Conservation (phyloP, 2,888 invertebrate species). For the Brachypterus glaber region DNA sequence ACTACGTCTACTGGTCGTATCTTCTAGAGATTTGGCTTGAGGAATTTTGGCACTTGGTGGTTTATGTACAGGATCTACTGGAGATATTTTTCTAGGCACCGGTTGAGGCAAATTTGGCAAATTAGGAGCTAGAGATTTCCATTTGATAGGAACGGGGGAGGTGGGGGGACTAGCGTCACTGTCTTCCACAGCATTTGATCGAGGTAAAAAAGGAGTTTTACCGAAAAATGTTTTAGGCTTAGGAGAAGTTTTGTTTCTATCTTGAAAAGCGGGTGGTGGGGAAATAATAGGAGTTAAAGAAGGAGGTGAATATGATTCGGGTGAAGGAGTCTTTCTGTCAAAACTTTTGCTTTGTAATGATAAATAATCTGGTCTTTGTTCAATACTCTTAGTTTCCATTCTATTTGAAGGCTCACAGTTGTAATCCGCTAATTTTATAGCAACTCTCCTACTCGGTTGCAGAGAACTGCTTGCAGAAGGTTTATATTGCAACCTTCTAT, state of each 20-base stretch:
- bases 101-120: conserved; percentile 24
- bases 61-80: conserved; percentile 22
- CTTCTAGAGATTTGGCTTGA: conserved; percentile 48
- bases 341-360: conserved; percentile 34
- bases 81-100: conserved; percentile 25
- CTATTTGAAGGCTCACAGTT: conserved; percentile 36
- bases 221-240: conserved; percentile 38
- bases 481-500: conserved; percentile 34
- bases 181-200: conserved; percentile 47
- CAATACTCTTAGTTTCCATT: conserved; percentile 11
- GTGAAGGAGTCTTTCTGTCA: conserved; percentile 23
- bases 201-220: conserved; percentile 44
- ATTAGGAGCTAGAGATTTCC: conserved; percentile 31
- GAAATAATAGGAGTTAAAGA: conserved; percentile 60
- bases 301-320: conserved; percentile 45
- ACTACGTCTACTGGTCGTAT: conserved; percentile 45
- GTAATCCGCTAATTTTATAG: conserved; percentile 46
- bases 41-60: conserved; percentile 34
- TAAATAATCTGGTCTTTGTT: conserved; percentile 36
- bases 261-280: conserved; percentile 61
- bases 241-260: conserved; percentile 32
- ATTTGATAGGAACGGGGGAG: conserved; percentile 39
- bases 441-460: conserved; percentile 40
- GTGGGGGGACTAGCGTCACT: conserved; percentile 47
- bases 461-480: conserved; percentile 29